phyloP scores from a whole-genome alignment of 2,888 invertebrate genomes.

The Helicoverpa assulta region DNA sequence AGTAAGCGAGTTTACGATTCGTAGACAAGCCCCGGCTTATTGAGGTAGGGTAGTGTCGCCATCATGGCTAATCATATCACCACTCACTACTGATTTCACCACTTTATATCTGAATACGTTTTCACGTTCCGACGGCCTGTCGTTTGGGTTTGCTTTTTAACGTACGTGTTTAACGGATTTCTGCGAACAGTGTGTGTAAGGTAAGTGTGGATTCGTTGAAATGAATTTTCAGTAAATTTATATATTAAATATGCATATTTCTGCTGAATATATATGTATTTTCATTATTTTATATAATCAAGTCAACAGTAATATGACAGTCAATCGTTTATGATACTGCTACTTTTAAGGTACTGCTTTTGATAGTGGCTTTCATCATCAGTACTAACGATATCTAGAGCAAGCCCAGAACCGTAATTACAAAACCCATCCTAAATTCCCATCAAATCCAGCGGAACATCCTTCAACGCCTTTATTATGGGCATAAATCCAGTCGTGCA shows the following conservation, averaged over 20 bases:
- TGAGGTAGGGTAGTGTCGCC: slow-evolving; percentile 80
- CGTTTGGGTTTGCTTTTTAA: neutral
- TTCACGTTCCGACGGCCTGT: neutral
- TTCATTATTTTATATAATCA: too few species aligned
- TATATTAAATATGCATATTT: too few species aligned
- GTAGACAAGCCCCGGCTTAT: slow-evolving; percentile 79
- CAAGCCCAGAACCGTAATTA: neutral
- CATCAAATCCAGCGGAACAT: slow-evolving; percentile 47
- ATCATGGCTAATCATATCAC: slow-evolving; percentile 69
- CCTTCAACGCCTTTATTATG: slow-evolving; percentile 60
- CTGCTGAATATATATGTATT: too few species aligned
- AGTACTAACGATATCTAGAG: neutral
- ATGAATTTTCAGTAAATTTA: too few species aligned
- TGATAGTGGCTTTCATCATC: too few species aligned
- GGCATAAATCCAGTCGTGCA: slow-evolving; percentile 62
- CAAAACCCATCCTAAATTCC: slow-evolving; percentile 14
- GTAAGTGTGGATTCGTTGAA: too few species aligned
- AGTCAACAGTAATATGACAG: too few species aligned
- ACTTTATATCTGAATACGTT: slow-evolving; percentile 24
- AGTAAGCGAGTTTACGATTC: slow-evolving; percentile 80
- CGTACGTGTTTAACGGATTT: neutral
- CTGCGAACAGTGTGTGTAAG: too few species aligned
- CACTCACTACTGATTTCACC: slow-evolving; percentile 39
- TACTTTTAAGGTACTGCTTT: too few species aligned
- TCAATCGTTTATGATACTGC: too few species aligned